A percentile compares a stretch with the other conserved stretches of the same genome.
Conservation (phyloP, 2,888 invertebrate genomes). For the Nowickia ferox region DNA sequence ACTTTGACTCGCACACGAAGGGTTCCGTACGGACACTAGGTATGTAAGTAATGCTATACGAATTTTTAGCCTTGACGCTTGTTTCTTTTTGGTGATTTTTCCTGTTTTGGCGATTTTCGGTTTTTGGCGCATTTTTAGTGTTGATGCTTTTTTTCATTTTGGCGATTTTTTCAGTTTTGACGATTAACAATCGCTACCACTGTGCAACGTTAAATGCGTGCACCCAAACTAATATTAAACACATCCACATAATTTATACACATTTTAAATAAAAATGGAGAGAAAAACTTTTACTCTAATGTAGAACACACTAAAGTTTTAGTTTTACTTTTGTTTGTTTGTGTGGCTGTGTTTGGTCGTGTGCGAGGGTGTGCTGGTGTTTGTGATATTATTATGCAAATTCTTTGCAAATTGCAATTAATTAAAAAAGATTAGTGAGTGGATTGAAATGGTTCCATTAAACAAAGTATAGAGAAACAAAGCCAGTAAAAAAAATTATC, state of each 20-base stretch:
- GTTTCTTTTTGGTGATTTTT: no score
- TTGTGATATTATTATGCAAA: constrained; percentile 67
- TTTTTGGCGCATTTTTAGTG: no score
- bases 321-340: background rate
- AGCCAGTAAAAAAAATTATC: constrained; percentile 17
- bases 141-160: no score
- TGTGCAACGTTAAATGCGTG: constrained; percentile 5
- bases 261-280: constrained; percentile 21
- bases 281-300: constrained; percentile 51
- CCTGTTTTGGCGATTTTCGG: no score
- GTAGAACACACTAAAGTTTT: constrained; percentile 35
- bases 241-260: constrained; percentile 41
- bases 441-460: constrained; percentile 63
- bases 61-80: no score
- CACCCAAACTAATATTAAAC: constrained; percentile 31
- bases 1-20: no score
- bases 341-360: background rate
- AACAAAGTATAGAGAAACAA: constrained; percentile 47
- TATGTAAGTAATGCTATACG: no score
- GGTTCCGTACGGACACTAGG: no score
- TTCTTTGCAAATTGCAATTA: constrained; percentile 71
- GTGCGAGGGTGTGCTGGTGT: constrained; percentile 9
- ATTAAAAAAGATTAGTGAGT: constrained; percentile 72
- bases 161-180: no score
- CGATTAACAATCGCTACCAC: background rate